Evolutionary conservation across 2,888 invertebrate species (phyloP).

Genomic region (Orthonychiurus folsomi): DNA sequence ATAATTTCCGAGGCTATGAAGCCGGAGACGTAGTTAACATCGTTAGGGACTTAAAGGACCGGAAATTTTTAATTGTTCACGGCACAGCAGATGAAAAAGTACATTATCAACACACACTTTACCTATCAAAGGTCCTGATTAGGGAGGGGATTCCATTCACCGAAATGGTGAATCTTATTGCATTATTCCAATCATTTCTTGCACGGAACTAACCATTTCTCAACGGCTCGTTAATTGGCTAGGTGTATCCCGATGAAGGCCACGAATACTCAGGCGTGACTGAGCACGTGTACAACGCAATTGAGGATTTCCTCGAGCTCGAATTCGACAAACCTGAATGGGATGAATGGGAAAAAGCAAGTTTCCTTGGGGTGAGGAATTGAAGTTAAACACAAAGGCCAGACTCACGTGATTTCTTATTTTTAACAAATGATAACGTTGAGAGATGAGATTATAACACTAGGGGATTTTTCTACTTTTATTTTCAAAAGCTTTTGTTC

Average conservation of each 20-base stretch:
- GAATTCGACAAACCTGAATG: conserved; percentile 65
- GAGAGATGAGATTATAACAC: too few relatives aligned
- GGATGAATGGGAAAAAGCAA: conserved; percentile 59
- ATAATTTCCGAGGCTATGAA: conserved; percentile 61
- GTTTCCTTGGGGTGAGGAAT: conserved; percentile 34
- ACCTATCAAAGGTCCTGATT: conserved; percentile 73
- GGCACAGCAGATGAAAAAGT: conserved; percentile 77
- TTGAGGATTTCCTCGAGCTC: conserved; percentile 79
- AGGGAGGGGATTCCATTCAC: conserved; percentile 70
- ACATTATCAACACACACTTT: conserved; percentile 78
- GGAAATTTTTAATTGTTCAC: conserved; percentile 58
- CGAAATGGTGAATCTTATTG: conserved; percentile 57
- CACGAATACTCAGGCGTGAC: conserved; percentile 64
- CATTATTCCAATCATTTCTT: not conserved
- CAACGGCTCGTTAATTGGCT: too few relatives aligned
- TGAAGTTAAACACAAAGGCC: too few relatives aligned
- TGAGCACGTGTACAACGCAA: conserved; percentile 69
- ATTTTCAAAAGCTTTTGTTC: too few relatives aligned
- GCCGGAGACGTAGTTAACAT: conserved; percentile 68
- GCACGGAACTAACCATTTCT: too few relatives aligned
- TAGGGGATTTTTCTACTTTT: too few relatives aligned
- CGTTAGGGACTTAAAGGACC: conserved; percentile 63
- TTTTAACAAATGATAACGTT: too few relatives aligned
- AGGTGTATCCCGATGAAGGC: conserved; percentile 82
- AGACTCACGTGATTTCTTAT: too few relatives aligned